Base-by-base conservation (phyloP, 2,888 invertebrate genomes). In the Amblyteles armatorius region DNA sequence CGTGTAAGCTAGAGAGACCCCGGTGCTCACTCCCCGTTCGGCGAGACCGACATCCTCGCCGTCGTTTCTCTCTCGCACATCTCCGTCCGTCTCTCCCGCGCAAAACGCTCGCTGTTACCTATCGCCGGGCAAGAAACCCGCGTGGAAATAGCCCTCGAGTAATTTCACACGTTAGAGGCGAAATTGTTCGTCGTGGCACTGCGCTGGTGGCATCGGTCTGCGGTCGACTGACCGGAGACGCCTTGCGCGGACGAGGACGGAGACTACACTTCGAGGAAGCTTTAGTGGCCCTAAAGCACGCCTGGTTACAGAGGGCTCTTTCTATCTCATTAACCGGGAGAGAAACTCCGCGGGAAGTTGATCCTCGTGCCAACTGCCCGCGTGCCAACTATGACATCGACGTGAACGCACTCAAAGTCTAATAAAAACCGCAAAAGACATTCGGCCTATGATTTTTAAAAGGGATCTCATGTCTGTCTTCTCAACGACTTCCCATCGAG, bases 131-230 rank as follows among this genome's bases (percentile, higher is more conserved):
- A 87, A 90, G 87, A 87, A 89, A 89, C 87, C 48, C 69, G 88
- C 89, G 89, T 89, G 88, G 88, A 89, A 91, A 90, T 90, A 89
- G 89, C 89, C 71, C 89, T 86, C 82, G 84, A 89, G 90, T 90
- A 90, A 90, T 90, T 91, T 90, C 89, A 90, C 91, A 90, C 90
- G 90, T 90, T 90, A 90, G 88, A 89, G 87, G 89, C 86, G 85
- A 88, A 90, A 89, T 88, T 88, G 89, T 89, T 84, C 87, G 82
- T 69, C 67, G 87, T 50, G 71, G 76, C 63, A 67, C 71, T 69
- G 71, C 55, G 71, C 83, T 29, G 79, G 71, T 44, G 67, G 81
- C 71, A 44, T 81, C 68, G 76, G 78, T 74, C 79, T 74, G 74
- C 74, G 82, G 79, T 82, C 63, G 82, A 84, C 71, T 44, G 69